Evolutionary conservation across 2,113 vertebrate species (phyloP), one percentile per base, ranked within the genome.

Genomic region (Cavia aperea): DNA sequence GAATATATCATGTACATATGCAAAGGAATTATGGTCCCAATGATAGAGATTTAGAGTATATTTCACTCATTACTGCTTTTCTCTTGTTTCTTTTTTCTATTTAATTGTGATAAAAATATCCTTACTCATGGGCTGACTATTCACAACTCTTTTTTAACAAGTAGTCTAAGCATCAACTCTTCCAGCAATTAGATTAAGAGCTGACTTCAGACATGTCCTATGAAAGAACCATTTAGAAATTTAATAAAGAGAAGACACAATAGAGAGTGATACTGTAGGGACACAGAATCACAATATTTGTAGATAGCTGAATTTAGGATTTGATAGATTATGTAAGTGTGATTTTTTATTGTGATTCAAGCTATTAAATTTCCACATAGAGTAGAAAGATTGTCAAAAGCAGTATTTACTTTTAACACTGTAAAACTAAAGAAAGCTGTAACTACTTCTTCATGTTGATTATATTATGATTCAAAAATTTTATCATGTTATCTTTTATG

Each of bases 31-130:
- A 24, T 19, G 10, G 0, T 29, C 4, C 58, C 82, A 46, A 46
- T 21, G 31, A 54, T 19, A 68, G 51, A 46, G 2, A 1, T 51
- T 62, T 72, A 70, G 33, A 78, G 56, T 15, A 6, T 31, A 43
- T 89, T 81, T 63, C 31, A 7, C 21, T 13, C 18, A 3, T 29
- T 39, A 4, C 29, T 51, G 4, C 6, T 92, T 1, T 8, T 3
- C 79, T 91, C 1, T 1, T 14, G 26, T 13, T 77, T 81, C 11
- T 49, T 60, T 91, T 33, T 60, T 49, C 0, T 78, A 31, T 72
- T 77, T 46, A n/a, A 26, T 58, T 94, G 36, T 68, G 58, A 46
- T 83, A 72, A 79, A 93, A 81, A 81, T 92, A 89, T 65, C 84
- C 9, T 81, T 9, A 70, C 24, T 26, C 16, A 87, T 7, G 11